Percentiles rank a stretch among this genome's conserved stretches.
Conservation (phyloP, 2,797 vertebrate species). For the Sphenopsis melanotis region DNA sequence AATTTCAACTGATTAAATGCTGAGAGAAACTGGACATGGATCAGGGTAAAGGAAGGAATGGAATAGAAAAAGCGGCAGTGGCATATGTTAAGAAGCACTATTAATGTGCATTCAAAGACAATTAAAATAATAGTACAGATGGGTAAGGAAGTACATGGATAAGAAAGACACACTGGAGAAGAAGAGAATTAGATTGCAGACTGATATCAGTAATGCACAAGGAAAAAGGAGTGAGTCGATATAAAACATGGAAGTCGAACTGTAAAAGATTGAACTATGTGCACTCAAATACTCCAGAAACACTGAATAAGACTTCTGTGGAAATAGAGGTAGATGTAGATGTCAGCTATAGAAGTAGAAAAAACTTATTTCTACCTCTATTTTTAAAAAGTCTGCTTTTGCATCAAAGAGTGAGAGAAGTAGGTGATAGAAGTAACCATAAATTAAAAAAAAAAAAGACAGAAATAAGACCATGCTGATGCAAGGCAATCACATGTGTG, state of each 20-base stretch:
- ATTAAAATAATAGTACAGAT: slow-evolving; percentile 38
- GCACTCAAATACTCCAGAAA: neutral
- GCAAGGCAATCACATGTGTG: rapidly evolving
- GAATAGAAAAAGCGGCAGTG: neutral
- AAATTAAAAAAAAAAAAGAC: neutral
- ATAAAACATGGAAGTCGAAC: neutral
- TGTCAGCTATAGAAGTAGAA: neutral
- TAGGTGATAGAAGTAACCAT: neutral
- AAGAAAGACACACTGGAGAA: slow-evolving; percentile 12
- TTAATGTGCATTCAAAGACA: neutral
- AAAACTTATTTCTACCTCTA: neutral
- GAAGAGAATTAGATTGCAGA: neutral
- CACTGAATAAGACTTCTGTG: neutral
- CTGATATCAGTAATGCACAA: neutral
- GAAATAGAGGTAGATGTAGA: neutral
- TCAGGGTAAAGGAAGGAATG: neutral
- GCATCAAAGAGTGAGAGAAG: neutral
- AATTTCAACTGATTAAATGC: slow-evolving; percentile 5
- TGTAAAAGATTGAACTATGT: neutral
- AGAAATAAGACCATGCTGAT: neutral
- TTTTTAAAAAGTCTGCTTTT: neutral
- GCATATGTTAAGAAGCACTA: neutral
- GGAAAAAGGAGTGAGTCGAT: neutral
- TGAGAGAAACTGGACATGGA: neutral
- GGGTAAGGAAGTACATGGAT: slow-evolving; percentile 31